Evolutionary conservation across 2,113 vertebrate genomes (phyloP), one percentile per base, ranked within the genome.

Genomic region (Isichthys henryi): DNA sequence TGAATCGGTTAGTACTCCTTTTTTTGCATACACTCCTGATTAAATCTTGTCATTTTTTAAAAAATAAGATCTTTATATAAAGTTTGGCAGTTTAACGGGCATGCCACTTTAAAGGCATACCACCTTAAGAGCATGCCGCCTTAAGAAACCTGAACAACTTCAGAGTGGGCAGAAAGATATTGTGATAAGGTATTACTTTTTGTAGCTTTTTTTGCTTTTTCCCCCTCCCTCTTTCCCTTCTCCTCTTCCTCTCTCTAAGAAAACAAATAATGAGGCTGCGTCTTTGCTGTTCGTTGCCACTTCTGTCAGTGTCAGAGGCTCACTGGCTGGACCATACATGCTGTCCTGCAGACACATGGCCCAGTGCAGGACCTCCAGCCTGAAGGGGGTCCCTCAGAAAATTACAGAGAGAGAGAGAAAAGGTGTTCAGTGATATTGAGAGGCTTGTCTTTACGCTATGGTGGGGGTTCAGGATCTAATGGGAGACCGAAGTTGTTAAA

Each of bases 241-340:
- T 70, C 9, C 62, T 27, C 62, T 66, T 27, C n/a, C 9, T 27
- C 23, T 27, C 58, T 66, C 58, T 66, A 27, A 66, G 62, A 66
- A 66, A 66, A 66, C n/a, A 66, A 11, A n/a, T n/a, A 74, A 74
- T 39, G 70, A 19, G 13, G 15, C 35, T 17, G 74, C 17, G 2
- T 80, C 35, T 35, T 87, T 53, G 46, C 84, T 27, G 31, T 87
- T 53, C 11, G 85, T 7, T 53, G 35, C 23, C 91, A 90, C 90
- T 93, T 88, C 87, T 93, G 93, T 94, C 95, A 94, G 95, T 92
- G 93, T 91, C 91, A 89, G 86, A 48, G 46, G 87, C 52, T 87
- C 77, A 87, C 84, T 52, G 53, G 56, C 50, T 83, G 66, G 88
- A 91, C 90, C 91, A 89, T 90, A 90, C 49, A 92, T 91, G 88